These are phyloP conservation scores for Charaxes varanes DNA, from an alignment of 1,140 invertebrate species.

Conservation along the genomic window DNA sequence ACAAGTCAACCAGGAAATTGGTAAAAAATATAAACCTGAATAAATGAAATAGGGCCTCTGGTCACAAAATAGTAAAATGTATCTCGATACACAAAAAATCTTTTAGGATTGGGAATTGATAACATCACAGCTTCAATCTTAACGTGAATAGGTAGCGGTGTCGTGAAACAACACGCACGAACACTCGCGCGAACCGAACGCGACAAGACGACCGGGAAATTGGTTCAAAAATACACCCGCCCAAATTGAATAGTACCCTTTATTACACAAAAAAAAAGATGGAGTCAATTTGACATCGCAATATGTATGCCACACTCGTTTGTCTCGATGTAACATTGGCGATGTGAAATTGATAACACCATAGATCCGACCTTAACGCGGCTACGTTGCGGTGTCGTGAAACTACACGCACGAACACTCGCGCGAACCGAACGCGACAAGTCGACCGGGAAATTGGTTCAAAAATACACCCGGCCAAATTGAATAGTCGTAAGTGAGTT, in stretches of 20 bases:
- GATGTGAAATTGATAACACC: conserved; percentile 7
- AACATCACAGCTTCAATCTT: conserved; percentile 1
- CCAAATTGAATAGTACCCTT: conserved; percentile 61
- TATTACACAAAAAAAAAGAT: too few species aligned
- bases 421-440: conserved; percentile 34
- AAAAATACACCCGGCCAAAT: conserved; percentile 57
- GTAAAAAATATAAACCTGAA: conserved; percentile 54
- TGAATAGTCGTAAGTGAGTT: conserved; percentile 59
- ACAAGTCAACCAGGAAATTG: conserved; percentile 52
- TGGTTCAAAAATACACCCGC: conserved; percentile 57
- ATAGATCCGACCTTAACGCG: conserved; percentile 3
- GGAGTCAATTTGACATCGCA: too few species aligned
- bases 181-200: conserved; percentile 30
- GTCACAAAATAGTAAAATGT: too few species aligned
- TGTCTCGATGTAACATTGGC: too few species aligned
- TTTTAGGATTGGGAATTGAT: conserved; percentile 5
- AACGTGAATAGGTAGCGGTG: conserved; percentile 20
- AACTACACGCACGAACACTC: conserved; percentile 47
- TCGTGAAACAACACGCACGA: conserved; percentile 47
- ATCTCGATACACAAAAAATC: too few species aligned
- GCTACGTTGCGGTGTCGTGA: conserved; percentile 29
- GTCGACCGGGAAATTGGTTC: conserved; percentile 60
- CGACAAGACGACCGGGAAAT: conserved; percentile 47
- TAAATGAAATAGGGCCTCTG: conserved; percentile 62
- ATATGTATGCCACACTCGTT: too few species aligned